phyloP scores from a whole-genome alignment of 2,113 vertebrate genomes.

The Xiphorhynchus elegans region DNA sequence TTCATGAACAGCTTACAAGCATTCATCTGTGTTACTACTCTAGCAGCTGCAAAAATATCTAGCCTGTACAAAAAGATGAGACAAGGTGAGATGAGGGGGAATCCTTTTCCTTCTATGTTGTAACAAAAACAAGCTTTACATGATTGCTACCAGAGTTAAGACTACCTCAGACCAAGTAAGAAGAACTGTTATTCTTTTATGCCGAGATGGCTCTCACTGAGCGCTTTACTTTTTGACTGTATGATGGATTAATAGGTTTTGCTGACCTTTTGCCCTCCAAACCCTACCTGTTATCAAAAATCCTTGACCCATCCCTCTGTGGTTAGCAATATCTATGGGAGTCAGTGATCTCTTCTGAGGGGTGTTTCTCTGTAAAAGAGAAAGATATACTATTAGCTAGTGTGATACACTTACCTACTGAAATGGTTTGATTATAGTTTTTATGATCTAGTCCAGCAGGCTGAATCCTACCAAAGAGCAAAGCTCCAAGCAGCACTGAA shows the following conservation, averaged over 20 bases:
- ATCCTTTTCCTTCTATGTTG: neutral
- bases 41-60: neutral
- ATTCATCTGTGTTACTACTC: neutral
- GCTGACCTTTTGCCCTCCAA: neutral
- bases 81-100: neutral
- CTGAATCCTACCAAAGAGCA: neutral
- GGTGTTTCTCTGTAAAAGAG: slow-evolving; percentile 71
- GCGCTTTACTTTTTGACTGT: neutral
- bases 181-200: neutral
- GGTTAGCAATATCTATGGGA: slow-evolving; percentile 72
- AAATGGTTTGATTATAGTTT: neutral
- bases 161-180: neutral
- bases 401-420: neutral
- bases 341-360: slow-evolving; percentile 76
- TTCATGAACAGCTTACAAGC: neutral
- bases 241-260: neutral
- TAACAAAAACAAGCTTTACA: neutral
- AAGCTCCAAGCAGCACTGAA: neutral
- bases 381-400: neutral
- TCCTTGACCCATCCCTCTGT: slow-evolving; percentile 65
- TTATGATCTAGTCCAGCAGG: neutral
- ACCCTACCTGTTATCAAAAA: slow-evolving; percentile 73
- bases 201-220: neutral
- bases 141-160: neutral
- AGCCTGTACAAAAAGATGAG: neutral